Base-by-base conservation (phyloP, 2,797 vertebrate species). In the Enteromius radiatus region DNA sequence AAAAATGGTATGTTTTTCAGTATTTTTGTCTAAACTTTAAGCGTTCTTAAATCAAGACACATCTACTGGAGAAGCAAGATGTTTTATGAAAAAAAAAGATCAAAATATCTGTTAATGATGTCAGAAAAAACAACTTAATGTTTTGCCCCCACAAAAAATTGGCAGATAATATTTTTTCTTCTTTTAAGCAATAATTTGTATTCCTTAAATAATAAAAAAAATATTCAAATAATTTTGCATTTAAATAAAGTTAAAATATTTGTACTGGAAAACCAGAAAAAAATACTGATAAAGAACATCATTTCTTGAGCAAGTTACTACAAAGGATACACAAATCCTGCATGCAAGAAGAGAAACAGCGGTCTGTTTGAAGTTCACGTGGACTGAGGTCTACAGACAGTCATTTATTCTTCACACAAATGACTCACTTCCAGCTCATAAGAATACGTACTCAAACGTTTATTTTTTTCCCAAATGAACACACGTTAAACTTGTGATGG, bases 401-500 rank as follows among this genome's bases (percentile, higher is more conserved):
- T 14, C 54, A 28, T 67, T 67, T 41, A 12, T 68, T 43, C 38
- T 15, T 68, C 49, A 56, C 71, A 59, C 36, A 59, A 59, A 28
- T 21, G 0, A 36, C 26, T 14, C 59, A 11, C 17, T 15, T 43
- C 9, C 47, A 38, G 65, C 49, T 69, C 49, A 5, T 31, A 73
- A 23, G 38, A 77, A 77, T 8, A 64, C 14, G 41, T 45, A 91
- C 86, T 91, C 88, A 91, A 91, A 92, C 87, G 81, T 86, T 93
- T 93, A 91, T 86, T 85, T 75, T 69, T 86, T 83, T 12, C 87
- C 73, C 79, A 80, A 89, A 78, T 86, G 88, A 83, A 89, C 85
- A 91, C 85, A 92, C 87, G 90, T 87, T 91, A 89, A 91, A 94
- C 90, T 89, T 86, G 90, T 91, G 92, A 92, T 80, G 41, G 84